phyloP scores from a whole-genome alignment of 2,888 invertebrate species.

The Polymixis lichenea region DNA sequence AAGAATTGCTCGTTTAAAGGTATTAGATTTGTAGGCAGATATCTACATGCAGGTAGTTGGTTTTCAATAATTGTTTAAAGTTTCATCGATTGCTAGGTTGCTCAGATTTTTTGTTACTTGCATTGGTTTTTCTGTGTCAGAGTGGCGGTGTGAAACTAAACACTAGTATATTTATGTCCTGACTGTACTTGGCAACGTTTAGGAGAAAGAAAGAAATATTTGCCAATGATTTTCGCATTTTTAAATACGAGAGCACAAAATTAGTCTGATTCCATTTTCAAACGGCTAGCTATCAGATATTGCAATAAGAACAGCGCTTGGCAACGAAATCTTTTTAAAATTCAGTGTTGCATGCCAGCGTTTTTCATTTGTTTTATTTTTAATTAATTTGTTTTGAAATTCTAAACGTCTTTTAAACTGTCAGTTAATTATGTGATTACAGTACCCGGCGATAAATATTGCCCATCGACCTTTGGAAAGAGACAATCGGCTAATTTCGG shows the following conservation, averaged over 20 bases:
- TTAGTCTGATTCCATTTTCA: conserved; percentile 22
- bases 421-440: not conserved
- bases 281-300: conserved; percentile 25
- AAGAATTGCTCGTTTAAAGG: no score
- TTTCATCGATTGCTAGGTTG: not conserved
- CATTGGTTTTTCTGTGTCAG: not conserved
- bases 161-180: not conserved
- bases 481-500: no score
- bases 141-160: not conserved
- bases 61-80: not conserved
- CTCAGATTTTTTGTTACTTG: not conserved
- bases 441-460: no score
- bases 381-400: conserved; percentile 6
- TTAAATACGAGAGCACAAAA: conserved; percentile 13
- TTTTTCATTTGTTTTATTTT: conserved; percentile 11
- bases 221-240: conserved; percentile 16
- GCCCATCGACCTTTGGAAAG: no score
- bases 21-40: not conserved
- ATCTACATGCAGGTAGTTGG: not conserved
- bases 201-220: not conserved
- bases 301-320: conserved; percentile 32
- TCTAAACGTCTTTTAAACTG: not conserved
- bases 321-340: conserved; percentile 21
- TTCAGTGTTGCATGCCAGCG: conserved; percentile 3
- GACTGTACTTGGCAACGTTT: conserved; percentile 2